Evolutionary conservation across 64 coral and sea anemone species (phyloP).

Genomic region (Pachyseris speciosa): DNA sequence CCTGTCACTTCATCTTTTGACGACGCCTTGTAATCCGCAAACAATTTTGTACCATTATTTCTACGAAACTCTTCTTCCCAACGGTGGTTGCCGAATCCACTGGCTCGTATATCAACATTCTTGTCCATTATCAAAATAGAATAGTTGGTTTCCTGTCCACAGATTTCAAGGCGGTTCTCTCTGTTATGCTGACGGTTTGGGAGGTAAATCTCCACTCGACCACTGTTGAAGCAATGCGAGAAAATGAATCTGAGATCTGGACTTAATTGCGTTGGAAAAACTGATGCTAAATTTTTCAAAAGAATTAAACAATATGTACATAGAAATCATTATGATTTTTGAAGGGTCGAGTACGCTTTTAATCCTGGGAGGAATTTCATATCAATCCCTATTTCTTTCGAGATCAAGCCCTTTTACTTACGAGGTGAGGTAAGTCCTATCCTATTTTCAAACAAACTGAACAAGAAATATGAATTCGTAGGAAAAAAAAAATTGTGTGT

Average conservation of each 20-base stretch:
- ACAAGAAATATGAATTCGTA: too few species aligned
- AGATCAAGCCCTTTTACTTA: too few species aligned
- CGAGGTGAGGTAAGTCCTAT: too few species aligned
- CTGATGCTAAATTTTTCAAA: not conserved
- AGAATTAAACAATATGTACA: not conserved
- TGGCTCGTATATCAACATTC: not conserved
- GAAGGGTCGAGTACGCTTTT: too few species aligned
- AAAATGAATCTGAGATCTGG: too few species aligned
- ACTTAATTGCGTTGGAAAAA: too few species aligned
- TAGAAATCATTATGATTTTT: too few species aligned
- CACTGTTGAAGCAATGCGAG: not conserved
- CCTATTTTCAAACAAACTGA: too few species aligned
- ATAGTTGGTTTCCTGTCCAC: not conserved
- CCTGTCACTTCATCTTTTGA: not conserved
- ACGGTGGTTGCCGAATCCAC: not conserved
- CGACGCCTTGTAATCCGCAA: not conserved
- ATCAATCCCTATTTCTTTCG: too few species aligned
- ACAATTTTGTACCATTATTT: not conserved
- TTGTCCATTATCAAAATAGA: constrained; percentile 3
- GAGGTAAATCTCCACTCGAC: not conserved
- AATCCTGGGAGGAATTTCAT: too few species aligned
- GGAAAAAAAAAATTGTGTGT: too few species aligned
- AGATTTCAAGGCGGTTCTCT: not conserved
- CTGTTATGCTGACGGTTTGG: not conserved
- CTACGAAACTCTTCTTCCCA: not conserved